Evolutionary conservation across 2,888 invertebrate species (phyloP).

Genomic region (Drosophila engyochracea): DNA sequence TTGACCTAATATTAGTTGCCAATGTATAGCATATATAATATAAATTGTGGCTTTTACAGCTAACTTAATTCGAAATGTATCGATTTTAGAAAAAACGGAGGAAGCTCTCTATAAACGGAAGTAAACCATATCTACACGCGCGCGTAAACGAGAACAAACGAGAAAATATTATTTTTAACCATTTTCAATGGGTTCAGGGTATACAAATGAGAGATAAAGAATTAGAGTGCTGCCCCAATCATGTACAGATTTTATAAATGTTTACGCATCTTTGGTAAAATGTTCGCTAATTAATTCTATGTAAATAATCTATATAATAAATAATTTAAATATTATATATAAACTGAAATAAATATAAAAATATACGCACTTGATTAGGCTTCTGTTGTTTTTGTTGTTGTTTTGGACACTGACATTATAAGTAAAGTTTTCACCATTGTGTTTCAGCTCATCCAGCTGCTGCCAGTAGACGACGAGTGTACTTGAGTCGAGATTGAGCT

Average conservation of each 20-base stretch:
- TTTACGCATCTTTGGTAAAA: no score
- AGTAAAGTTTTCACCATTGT: constrained; percentile 91
- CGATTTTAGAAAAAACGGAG: no score
- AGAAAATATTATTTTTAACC: no score
- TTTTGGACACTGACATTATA: constrained; percentile 87
- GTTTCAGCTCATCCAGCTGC: constrained; percentile 88
- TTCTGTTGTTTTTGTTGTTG: constrained; percentile 26
- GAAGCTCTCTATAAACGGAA: no score
- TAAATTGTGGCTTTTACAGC: background rate
- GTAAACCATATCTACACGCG: no score
- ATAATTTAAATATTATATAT: background rate
- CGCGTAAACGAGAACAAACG: no score
- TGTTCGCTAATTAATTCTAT: background rate
- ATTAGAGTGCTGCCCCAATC: background rate
- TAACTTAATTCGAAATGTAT: background rate
- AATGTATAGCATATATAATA: background rate
- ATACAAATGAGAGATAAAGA: background rate
- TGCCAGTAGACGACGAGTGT: constrained; percentile 91
- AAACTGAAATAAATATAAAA: background rate
- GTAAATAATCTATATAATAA: background rate
- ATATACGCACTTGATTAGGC: constrained; percentile 53
- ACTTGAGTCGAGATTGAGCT: constrained; percentile 86
- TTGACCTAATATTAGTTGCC: background rate
- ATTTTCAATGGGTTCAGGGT: no score
- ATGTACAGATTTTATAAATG: no score